Percentiles rank a stretch among this genome's conserved stretches.
phyloP scores from a whole-genome alignment of 2,888 invertebrate species.

The Phytoseiulus persimilis region DNA sequence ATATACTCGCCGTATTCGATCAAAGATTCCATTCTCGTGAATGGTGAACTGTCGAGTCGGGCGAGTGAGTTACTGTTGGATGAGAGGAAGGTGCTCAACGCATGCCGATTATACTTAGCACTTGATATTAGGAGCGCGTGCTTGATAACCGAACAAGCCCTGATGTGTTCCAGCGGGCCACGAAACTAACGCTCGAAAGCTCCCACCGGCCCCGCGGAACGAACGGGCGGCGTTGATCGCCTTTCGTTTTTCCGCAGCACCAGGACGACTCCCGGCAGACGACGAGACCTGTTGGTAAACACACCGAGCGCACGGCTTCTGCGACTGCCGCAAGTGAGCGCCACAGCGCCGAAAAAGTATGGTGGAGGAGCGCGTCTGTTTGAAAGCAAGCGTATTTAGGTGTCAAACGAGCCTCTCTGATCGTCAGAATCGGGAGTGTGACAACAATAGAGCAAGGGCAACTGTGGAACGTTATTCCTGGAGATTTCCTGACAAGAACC shows the following conservation, averaged over 20 bases:
- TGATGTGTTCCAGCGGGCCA: neutral
- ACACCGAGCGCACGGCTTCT: neutral
- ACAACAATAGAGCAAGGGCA: too few relatives aligned
- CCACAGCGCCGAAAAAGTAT: neutral
- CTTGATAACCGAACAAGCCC: neutral
- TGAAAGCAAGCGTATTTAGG: too few relatives aligned
- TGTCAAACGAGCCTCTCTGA: too few relatives aligned
- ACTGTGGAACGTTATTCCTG: too few relatives aligned
- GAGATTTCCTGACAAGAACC: too few relatives aligned
- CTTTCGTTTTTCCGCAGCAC: neutral
- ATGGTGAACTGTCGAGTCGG: neutral
- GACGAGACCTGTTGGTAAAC: neutral
- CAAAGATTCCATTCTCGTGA: neutral
- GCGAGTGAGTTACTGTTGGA: neutral
- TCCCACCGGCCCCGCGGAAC: neutral
- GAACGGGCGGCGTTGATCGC: neutral
- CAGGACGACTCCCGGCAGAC: neutral
- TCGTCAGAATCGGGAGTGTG: too few relatives aligned
- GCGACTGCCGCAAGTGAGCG: neutral
- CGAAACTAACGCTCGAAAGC: neutral
- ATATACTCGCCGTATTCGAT: conserved; percentile 31
- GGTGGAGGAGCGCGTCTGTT: too few relatives aligned
- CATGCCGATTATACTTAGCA: neutral
- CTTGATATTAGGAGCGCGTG: neutral
- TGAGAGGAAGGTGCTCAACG: neutral